Conservation (phyloP, 2,797 vertebrate species). For the Alauda arvensis region DNA sequence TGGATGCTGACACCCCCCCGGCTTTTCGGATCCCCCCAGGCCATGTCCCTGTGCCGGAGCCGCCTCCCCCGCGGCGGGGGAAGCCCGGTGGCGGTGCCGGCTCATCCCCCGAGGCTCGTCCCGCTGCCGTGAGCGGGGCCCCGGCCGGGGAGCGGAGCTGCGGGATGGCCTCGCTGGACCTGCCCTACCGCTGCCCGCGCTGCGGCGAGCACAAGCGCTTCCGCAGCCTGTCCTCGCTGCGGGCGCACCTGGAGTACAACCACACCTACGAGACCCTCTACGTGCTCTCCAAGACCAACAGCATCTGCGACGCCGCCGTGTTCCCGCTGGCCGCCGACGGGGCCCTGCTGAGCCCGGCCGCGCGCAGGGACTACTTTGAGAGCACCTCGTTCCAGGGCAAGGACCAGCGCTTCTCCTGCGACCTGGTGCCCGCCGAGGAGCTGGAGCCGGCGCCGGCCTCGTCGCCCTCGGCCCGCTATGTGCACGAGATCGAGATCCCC, state of each 20-base stretch:
- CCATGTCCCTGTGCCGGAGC: slow-evolving; percentile 24
- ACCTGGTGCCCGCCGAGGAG: slow-evolving; percentile 90
- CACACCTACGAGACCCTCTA: slow-evolving; percentile 99
- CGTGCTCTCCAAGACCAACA: slow-evolving; percentile 97
- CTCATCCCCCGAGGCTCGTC: no score
- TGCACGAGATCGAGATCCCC: slow-evolving; percentile 95
- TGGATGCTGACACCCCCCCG: not conserved
- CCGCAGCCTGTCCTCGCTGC: slow-evolving; percentile 94
- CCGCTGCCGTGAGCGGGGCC: not conserved
- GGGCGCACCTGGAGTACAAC: slow-evolving; percentile 97
- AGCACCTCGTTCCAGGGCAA: slow-evolving; percentile 83
- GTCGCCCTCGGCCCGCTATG: slow-evolving; percentile 80
- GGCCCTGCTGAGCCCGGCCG: slow-evolving; percentile 74
- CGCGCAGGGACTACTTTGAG: slow-evolving; percentile 83
- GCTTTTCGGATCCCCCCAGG: fast-evolving
- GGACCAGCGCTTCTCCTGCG: slow-evolving; percentile 86
- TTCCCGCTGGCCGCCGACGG: slow-evolving; percentile 86
- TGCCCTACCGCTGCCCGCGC: slow-evolving; percentile 96
- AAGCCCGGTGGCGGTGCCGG: not conserved
- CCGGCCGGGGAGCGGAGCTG: not conserved
- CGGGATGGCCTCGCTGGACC: slow-evolving; percentile 97
- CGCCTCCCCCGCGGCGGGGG: fast-evolving
- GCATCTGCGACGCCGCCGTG: slow-evolving; percentile 90
- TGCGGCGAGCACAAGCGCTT: slow-evolving; percentile 99
- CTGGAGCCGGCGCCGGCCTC: slow-evolving; percentile 79